Evolutionary conservation across 2,888 invertebrate genomes (phyloP), one percentile per base, ranked within the genome.

Genomic region (Cantharis flavilabris): DNA sequence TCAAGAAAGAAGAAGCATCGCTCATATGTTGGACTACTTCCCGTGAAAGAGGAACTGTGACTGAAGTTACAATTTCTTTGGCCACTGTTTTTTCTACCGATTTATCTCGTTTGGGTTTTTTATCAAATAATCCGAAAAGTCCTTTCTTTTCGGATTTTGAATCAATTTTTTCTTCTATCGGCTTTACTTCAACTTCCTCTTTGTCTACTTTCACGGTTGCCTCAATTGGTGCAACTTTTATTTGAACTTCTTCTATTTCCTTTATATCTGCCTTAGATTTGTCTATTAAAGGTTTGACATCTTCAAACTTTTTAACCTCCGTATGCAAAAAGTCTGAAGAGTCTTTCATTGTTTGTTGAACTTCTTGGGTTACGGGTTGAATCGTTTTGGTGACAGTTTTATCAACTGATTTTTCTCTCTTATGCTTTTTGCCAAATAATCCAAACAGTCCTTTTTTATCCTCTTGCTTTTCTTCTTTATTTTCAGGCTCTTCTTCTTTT

Each of bases 261-360:
- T 26, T 26, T 26, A 26, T 26, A 26, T 26, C 26, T 26, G 26
- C 26, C 9, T 26, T 26, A 62, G 72, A 62, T 26, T 14, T 18
- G 70, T 49, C 67, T 13, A 23, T 69, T 70, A 76, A 65, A 3
- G 80, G 82, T 77, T 73, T 80, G 26, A 80, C 81, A 75, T 84
- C 84, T 14, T 84, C 77, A 76, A 81, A 83, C 63, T 79, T 79
- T 13, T 80, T 76, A 64, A 84, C 75, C 78, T 84, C 84, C 26
- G 70, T 65, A 33, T 77, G 79, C 73, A 83, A 78, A 70, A 84
- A 83, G 23, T 79, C 80, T 67, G 77, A 80, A 13, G 82, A 80
- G 16, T 80, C 76, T 5, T 78, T 73, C 79, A 82, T 82, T 26
- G 82, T 69, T 5, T 73, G 70, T 5, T 82, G 20, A 28, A 76